Percentiles rank a stretch among this genome's conserved stretches.
Evolutionary conservation across 1,140 invertebrate genomes (phyloP).

Genomic region (Triops cancriformis): DNA sequence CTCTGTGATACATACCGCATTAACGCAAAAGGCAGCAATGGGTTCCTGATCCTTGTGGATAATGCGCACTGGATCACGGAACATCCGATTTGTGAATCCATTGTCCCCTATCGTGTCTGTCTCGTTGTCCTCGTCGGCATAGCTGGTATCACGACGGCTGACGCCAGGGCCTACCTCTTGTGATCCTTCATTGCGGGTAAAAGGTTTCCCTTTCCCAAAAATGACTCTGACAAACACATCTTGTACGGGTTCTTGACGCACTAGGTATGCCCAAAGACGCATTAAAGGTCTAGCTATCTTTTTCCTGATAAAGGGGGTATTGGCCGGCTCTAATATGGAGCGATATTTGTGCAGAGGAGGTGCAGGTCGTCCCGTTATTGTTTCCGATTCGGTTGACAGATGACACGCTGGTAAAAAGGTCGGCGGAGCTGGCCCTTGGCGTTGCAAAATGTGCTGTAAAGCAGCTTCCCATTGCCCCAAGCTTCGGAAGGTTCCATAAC

Average conservation of each 20-base stretch:
- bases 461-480: slow-evolving; percentile 81
- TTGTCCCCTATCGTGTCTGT: slow-evolving; percentile 37
- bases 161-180: not conserved
- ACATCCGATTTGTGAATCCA: slow-evolving; percentile 34
- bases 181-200: not conserved
- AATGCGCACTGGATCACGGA: slow-evolving; percentile 78
- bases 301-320: slow-evolving; percentile 73
- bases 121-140: slow-evolving; percentile 30
- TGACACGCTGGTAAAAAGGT: slow-evolving; percentile 73
- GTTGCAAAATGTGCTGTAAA: slow-evolving; percentile 65
- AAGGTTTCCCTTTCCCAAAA: slow-evolving; percentile 61
- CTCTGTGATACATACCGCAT: slow-evolving; percentile 55
- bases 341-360: slow-evolving; percentile 89
- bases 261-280: slow-evolving; percentile 86
- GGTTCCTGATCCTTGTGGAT: slow-evolving; percentile 99
- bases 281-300: slow-evolving; percentile 44
- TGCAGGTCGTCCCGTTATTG: slow-evolving; percentile 44
- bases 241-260: slow-evolving; percentile 84
- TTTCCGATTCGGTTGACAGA: slow-evolving; percentile 55
- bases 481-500: slow-evolving; percentile 77
- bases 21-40: slow-evolving; percentile 93
- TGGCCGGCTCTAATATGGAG: slow-evolving; percentile 78
- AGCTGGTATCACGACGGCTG: slow-evolving; percentile 28
- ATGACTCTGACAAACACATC: slow-evolving; percentile 93
- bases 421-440: slow-evolving; percentile 57